A percentile compares a stretch with the other conserved stretches of the same genome.
phyloP scores from a whole-genome alignment of 2,888 invertebrate genomes.

The Cremastobaeus sp. region DNA sequence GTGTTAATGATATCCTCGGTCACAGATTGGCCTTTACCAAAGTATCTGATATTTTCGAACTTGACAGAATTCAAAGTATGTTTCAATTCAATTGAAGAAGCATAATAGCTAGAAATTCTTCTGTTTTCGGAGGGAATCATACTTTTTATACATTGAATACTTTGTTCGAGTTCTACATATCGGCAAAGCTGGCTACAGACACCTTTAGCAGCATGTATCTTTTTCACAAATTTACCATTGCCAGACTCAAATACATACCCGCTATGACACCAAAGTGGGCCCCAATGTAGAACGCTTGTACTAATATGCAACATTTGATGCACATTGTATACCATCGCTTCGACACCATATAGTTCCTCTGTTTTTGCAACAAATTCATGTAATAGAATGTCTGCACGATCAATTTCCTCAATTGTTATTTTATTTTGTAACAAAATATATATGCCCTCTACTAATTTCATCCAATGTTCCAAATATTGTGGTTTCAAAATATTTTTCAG shows the following conservation, averaged over 20 bases:
- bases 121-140: slow-evolving; percentile 1
- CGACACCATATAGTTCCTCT: slow-evolving; percentile 10
- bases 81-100: not conserved
- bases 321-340: slow-evolving; percentile 39
- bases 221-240: slow-evolving; percentile 21
- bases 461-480: slow-evolving; percentile 13
- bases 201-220: slow-evolving; percentile 30
- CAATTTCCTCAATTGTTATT: slow-evolving; percentile 23
- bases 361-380: slow-evolving; percentile 21
- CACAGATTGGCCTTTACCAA: not conserved
- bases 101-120: not conserved
- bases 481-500: slow-evolving; percentile 4
- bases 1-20: not conserved
- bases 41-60: slow-evolving; percentile 2
- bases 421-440: slow-evolving; percentile 16
- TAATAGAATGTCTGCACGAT: slow-evolving; percentile 22
- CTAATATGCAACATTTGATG: slow-evolving; percentile 51
- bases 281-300: slow-evolving; percentile 46
- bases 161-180: not conserved
- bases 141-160: slow-evolving; percentile 6
- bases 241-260: slow-evolving; percentile 41
- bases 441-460: slow-evolving; percentile 23
- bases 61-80: not conserved
- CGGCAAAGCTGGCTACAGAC: slow-evolving; percentile 25
- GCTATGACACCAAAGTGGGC: slow-evolving; percentile 42